Percentiles rank a stretch among this genome's conserved stretches.
These are phyloP conservation scores for Anoura caudifer DNA, from an alignment of 2,113 vertebrate genomes.

Conservation along the genomic window DNA sequence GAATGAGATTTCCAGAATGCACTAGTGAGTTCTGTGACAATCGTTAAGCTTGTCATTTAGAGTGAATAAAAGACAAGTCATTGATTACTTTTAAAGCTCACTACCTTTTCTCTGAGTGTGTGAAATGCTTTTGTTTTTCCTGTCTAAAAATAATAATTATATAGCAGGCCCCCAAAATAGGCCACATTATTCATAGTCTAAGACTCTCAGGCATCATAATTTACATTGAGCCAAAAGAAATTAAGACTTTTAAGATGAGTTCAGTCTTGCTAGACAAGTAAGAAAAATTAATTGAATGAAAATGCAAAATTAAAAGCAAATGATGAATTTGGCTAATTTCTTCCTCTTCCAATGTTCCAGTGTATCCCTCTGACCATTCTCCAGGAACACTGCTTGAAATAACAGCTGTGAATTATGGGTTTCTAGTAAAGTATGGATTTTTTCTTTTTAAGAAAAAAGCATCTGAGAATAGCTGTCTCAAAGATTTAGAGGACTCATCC, in stretches of 20 bases:
- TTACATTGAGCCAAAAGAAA: constrained; percentile 36
- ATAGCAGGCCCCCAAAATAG: background rate
- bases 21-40: constrained; percentile 79
- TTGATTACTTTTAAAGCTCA: background rate
- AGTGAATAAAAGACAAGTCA: constrained; percentile 20
- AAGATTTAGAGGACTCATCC: constrained; percentile 80
- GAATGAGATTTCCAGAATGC: constrained; percentile 83
- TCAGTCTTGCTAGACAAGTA: constrained; percentile 47
- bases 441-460: constrained; percentile 68
- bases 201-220: constrained; percentile 29
- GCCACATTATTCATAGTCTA: constrained; percentile 28
- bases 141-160: background rate
- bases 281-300: constrained; percentile 57
- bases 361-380: constrained; percentile 71
- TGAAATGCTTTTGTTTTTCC: constrained; percentile 28
- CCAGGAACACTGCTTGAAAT: constrained; percentile 69
- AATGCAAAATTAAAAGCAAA: constrained; percentile 63
- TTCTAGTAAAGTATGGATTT: constrained; percentile 61
- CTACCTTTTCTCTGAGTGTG: background rate
- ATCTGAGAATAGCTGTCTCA: constrained; percentile 78
- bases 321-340: constrained; percentile 71
- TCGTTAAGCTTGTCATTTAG: constrained; percentile 74
- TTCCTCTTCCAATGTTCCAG: constrained; percentile 60
- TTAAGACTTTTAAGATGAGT: constrained; percentile 44
- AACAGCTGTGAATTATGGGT: constrained; percentile 72